Conservation (phyloP, 2,113 vertebrate genomes). For the Rhinopithecus roxellana region DNA sequence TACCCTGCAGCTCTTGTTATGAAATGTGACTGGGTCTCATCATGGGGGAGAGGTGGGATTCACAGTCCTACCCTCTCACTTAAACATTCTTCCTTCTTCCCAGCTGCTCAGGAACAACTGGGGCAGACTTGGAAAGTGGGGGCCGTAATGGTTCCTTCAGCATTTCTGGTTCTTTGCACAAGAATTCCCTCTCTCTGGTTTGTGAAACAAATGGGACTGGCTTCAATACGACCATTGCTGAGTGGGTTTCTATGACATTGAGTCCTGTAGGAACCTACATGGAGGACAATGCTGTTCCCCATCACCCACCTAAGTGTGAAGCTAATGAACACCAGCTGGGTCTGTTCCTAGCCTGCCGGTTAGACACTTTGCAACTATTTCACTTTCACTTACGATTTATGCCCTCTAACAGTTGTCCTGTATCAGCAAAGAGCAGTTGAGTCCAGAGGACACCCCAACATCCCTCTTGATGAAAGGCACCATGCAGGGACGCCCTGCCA, state of each 20-base stretch:
- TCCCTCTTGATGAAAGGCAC: no score
- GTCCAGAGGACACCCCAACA: no score
- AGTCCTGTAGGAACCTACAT: not conserved
- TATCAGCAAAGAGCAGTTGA: no score
- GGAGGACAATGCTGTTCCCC: fast-evolving
- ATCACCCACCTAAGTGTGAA: not conserved
- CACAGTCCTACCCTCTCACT: fast-evolving
- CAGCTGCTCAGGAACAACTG: not conserved
- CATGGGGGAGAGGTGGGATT: not conserved
- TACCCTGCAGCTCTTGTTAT: not conserved
- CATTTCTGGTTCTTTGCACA: not conserved
- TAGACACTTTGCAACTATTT: constrained; percentile 38
- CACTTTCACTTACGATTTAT: not conserved
- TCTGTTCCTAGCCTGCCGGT: not conserved
- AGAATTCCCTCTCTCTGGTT: not conserved
- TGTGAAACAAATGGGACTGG: not conserved
- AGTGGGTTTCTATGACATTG: fast-evolving
- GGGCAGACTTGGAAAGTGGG: fast-evolving
- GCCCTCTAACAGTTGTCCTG: no score
- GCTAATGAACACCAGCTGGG: not conserved
- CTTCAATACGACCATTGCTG: fast-evolving
- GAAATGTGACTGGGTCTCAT: fast-evolving
- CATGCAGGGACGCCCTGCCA: no score
- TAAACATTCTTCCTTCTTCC: fast-evolving
- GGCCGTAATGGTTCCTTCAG: constrained; percentile 14